phyloP scores from a whole-genome alignment of 2,113 vertebrate genomes.

The Macrotus californicus region DNA sequence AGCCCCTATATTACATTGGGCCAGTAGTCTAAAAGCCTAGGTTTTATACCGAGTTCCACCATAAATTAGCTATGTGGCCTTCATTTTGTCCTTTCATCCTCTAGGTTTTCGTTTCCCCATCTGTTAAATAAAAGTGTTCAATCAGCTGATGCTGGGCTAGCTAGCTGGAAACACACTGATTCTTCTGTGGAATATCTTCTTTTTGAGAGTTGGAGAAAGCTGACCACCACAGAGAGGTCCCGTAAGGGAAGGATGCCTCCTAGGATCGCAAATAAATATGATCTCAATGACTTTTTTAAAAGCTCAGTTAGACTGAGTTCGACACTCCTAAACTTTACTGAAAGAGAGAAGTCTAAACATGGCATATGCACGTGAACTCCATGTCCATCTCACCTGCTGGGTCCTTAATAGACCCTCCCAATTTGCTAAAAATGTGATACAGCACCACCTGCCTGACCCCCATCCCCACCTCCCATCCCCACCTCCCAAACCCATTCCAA shows the following conservation, averaged over 20 bases:
- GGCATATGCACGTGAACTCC: not conserved
- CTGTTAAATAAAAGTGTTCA: not conserved
- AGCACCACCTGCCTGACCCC: not conserved
- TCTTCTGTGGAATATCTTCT: conserved; percentile 63
- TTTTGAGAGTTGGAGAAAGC: conserved; percentile 29
- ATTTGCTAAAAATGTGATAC: not conserved
- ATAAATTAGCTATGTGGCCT: not conserved
- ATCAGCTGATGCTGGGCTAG: not conserved
- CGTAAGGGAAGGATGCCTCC: not conserved
- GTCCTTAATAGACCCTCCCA: not conserved
- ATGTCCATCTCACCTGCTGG: not conserved
- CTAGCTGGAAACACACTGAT: conserved; percentile 35
- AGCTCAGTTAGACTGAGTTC: not conserved
- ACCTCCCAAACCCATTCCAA: not conserved
- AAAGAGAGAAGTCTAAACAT: not conserved
- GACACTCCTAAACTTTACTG: not conserved
- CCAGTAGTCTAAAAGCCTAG: not conserved
- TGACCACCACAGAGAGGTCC: not conserved
- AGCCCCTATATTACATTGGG: not conserved
- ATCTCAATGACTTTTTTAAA: not conserved
- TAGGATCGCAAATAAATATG: not conserved
- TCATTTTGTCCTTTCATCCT: not conserved
- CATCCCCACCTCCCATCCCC: not conserved
- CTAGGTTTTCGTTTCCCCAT: not conserved
- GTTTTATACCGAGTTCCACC: not conserved